Conservation (phyloP, 2,888 invertebrate species). For the Hyalella azteca region DNA sequence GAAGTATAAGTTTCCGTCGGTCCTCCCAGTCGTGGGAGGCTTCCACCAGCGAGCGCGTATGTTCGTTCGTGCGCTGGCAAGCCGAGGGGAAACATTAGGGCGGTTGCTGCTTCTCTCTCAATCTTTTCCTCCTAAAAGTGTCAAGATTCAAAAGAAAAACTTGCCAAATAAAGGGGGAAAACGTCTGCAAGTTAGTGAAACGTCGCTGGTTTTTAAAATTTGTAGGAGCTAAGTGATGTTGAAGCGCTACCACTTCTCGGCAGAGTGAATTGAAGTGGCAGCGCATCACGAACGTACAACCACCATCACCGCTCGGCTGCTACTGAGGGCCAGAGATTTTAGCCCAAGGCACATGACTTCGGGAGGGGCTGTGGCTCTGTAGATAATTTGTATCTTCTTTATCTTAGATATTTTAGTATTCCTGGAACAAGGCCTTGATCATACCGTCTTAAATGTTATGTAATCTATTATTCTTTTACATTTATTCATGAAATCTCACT, state of each 20-base stretch:
- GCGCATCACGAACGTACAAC: not conserved
- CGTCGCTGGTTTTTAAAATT: too few species aligned
- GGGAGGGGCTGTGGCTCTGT: slow-evolving; percentile 12
- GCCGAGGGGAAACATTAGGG: slow-evolving; percentile 28
- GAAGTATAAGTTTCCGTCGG: too few species aligned
- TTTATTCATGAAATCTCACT: too few species aligned
- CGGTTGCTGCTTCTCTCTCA: slow-evolving; percentile 7
- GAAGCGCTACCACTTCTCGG: too few species aligned
- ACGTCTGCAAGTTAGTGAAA: too few species aligned
- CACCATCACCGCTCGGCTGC: slow-evolving; percentile 6
- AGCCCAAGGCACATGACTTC: slow-evolving; percentile 23
- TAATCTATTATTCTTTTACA: too few species aligned
- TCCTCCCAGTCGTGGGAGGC: not conserved
- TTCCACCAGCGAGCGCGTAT: not conserved
- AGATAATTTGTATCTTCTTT: not conserved
- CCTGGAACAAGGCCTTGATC: too few species aligned
- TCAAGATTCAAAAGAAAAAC: too few species aligned
- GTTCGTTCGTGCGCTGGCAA: slow-evolving; percentile 4
- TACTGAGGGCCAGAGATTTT: slow-evolving; percentile 17
- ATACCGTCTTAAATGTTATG: too few species aligned
- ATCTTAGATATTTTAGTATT: too few species aligned
- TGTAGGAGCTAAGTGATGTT: too few species aligned
- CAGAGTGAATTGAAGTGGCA: not conserved
- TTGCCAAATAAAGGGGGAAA: too few species aligned
- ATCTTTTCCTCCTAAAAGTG: not conserved